Conservation (phyloP, 2,888 invertebrate genomes). For the Acleris literana region DNA sequence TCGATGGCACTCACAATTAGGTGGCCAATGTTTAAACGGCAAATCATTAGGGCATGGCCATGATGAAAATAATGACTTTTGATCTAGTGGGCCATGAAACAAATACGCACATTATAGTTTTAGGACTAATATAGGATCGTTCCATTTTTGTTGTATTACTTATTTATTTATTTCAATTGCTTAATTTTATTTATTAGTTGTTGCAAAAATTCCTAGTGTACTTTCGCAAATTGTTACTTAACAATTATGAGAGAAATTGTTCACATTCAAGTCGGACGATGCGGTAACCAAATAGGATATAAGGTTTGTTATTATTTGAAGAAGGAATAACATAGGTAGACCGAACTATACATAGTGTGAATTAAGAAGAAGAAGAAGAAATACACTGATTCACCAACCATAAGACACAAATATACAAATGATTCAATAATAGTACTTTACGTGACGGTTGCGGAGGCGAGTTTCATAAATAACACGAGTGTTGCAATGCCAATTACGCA, state of each 20-base stretch:
- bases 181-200: conserved; percentile 1
- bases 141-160: background rate
- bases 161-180: conserved; percentile 1
- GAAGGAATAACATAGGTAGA: too few species aligned
- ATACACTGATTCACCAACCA: too few species aligned
- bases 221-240: background rate
- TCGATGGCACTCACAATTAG: too few species aligned
- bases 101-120: background rate
- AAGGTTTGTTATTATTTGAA: conserved; percentile 71
- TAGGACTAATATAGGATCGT: conserved; percentile 2
- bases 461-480: too few species aligned
- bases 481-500: too few species aligned
- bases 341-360: too few species aligned
- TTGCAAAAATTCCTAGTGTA: background rate
- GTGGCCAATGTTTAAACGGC: too few species aligned
- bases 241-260: conserved; percentile 87
- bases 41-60: too few species aligned
- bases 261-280: conserved; percentile 80
- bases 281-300: conserved; percentile 84
- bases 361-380: too few species aligned
- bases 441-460: too few species aligned
- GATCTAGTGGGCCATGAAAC: background rate
- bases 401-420: too few species aligned
- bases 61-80: background rate
- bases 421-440: too few species aligned